Base-by-base conservation (phyloP, 2,888 invertebrate genomes). In the Drosophila kanekoi region DNA sequence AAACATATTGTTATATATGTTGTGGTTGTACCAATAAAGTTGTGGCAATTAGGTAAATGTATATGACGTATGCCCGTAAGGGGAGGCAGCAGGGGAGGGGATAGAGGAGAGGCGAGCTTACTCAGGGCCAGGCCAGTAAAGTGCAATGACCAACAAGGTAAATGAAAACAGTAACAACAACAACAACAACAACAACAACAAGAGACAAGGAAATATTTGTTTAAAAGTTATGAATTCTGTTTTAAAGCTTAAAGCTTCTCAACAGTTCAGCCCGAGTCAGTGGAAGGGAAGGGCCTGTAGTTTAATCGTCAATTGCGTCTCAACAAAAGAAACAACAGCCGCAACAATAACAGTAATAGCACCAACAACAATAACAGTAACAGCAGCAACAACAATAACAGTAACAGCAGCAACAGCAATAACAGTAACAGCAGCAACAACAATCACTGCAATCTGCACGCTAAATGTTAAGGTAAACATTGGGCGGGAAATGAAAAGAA, bases 71-170 rank as follows among this genome's bases (percentile, higher is more conserved):
- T 28, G 16, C 3, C 9, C 13, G 32, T 3, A 35, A 10, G n/a
- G n/a, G n/a, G n/a, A n/a, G n/a, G n/a, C 13, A 6, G 35, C 13
- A 40, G 38, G 23, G 32, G 23, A 23, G 33, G 43, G 13, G n/a
- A 8, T 43, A 20, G 37, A 20, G 47, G 33, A 41, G 57, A 18
- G 54, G 33, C 5, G 13, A 4, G 8, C 18, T 32, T 35, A 32
- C 51, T 49, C 73, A 70, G 62, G 59, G 68, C 41, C 54, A 52
- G 16, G 8, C 14, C 32, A 44, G 23, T 14, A 58, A 52, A 75
- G 78, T 63, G 73, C 75, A 75, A 72, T 75, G 78, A 77, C 75
- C 73, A 77, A 68, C 51, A n/a, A 49, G n/a, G 59, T 23, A 49
- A 56, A 38, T 16, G 53, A 20, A 16, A 33, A 56, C 40, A 52